phyloP scores from a whole-genome alignment of 2,888 invertebrate genomes.

The Caenorhabditis sp. region DNA sequence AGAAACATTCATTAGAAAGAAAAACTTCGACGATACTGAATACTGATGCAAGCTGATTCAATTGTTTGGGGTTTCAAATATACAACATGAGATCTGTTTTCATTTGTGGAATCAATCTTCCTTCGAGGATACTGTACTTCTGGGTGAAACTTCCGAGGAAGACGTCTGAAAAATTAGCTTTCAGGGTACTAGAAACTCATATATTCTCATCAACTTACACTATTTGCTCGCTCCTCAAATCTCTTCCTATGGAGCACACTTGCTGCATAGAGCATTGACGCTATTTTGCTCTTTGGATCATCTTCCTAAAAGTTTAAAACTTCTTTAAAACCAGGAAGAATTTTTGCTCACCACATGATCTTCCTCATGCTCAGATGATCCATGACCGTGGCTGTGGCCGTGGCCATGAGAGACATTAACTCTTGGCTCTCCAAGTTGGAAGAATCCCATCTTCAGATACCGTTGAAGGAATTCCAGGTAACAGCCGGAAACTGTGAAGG shows the following conservation, averaged over 20 bases:
- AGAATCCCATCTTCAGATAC: constrained; percentile 80
- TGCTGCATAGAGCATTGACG: constrained; percentile 61
- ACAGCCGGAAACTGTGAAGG: constrained; percentile 81
- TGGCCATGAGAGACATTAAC: constrained; percentile 54
- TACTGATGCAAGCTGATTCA: not conserved
- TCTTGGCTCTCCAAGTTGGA: constrained; percentile 79
- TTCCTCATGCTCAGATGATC: constrained; percentile 18
- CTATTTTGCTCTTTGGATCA: constrained; percentile 39
- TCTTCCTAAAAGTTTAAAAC: constrained; percentile 18
- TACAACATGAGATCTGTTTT: constrained; percentile 51
- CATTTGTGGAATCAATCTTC: constrained; percentile 27
- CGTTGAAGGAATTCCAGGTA: constrained; percentile 81
- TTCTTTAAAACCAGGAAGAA: not conserved
- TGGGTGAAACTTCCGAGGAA: constrained; percentile 25
- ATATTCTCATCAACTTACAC: constrained; percentile 4
- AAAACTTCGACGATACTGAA: not conserved
- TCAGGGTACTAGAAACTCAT: not conserved
- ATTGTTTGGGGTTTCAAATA: not conserved
- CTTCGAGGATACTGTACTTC: constrained; percentile 48
- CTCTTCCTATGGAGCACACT: constrained; percentile 62
- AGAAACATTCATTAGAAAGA: not conserved
- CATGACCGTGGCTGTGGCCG: constrained; percentile 50
- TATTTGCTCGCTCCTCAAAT: constrained; percentile 43
- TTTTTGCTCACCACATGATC: constrained; percentile 6
- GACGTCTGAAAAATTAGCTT: constrained; percentile 19